phyloP scores from a whole-genome alignment of 2,888 invertebrate species.

The Drosophila siamana region DNA sequence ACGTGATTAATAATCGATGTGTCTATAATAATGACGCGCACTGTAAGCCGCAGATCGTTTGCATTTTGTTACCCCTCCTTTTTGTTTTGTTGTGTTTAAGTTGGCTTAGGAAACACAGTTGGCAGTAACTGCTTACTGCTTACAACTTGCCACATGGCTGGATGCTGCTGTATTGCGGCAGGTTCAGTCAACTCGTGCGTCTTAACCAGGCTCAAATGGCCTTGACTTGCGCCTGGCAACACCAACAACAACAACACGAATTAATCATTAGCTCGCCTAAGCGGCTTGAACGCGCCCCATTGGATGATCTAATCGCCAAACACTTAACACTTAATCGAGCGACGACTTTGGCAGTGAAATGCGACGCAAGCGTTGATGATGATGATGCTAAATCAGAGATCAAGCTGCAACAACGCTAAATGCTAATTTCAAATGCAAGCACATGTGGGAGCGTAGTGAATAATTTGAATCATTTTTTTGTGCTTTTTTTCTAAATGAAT shows the following conservation, averaged over 20 bases:
- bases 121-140: constrained; percentile 10
- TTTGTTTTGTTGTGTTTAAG: neutral
- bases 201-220: constrained; percentile 53
- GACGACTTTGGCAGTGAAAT: constrained; percentile 40
- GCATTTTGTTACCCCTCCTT: constrained; percentile 18
- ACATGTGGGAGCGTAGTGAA: constrained; percentile 25
- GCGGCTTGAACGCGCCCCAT: constrained; percentile 63
- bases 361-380: constrained; percentile 8
- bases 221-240: constrained; percentile 48
- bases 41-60: constrained; percentile 28
- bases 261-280: constrained; percentile 55
- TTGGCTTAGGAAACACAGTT: constrained; percentile 38
- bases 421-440: constrained; percentile 35
- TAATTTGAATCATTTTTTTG: constrained; percentile 21
- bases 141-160: constrained; percentile 55
- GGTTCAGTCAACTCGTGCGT: constrained; percentile 61
- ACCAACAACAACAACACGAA: constrained; percentile 21
- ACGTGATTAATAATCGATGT: constrained; percentile 27
- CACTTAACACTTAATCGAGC: constrained; percentile 64
- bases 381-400: constrained; percentile 52
- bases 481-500: neutral
- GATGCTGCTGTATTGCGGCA: constrained; percentile 44
- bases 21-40: constrained; percentile 52
- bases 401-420: constrained; percentile 31
- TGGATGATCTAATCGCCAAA: constrained; percentile 64